Evolutionary conservation across 1,140 invertebrate species (phyloP).

Genomic region (Lepidurus arcticus): DNA sequence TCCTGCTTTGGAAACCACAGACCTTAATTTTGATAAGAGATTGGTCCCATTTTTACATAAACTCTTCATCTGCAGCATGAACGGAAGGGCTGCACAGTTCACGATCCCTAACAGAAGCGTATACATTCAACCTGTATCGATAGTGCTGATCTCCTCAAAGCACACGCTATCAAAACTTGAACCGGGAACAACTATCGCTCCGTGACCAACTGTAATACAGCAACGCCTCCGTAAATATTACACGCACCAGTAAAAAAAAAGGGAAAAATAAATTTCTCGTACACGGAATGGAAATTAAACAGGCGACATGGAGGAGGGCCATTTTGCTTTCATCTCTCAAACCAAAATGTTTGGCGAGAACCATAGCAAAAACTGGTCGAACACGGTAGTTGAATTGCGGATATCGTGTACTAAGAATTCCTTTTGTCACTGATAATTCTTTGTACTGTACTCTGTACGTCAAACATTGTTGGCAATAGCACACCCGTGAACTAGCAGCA

Average conservation of each 20-base stretch:
- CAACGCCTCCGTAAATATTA: not conserved
- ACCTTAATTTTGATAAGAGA: constrained; percentile 9
- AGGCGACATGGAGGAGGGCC: no score
- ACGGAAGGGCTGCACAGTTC: not conserved
- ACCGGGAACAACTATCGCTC: not conserved
- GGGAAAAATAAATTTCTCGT: not conserved
- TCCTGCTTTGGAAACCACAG: not conserved
- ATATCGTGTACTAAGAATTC: no score
- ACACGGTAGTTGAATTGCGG: no score
- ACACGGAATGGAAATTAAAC: no score
- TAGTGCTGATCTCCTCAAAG: not conserved
- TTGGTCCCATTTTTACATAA: constrained; percentile 5
- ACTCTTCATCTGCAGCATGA: constrained; percentile 1
- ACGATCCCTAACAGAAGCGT: not conserved
- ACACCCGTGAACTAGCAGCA: no score
- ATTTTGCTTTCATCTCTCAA: no score
- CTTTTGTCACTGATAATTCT: no score
- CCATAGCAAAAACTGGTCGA: no score
- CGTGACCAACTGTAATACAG: not conserved
- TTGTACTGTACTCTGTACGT: no score
- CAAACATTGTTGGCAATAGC: no score
- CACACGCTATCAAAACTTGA: not conserved
- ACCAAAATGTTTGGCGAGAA: no score
- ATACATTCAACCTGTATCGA: not conserved
- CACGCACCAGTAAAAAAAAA: not conserved